Evolutionary conservation across 2,113 vertebrate genomes (phyloP), one percentile per base, ranked within the genome.

Genomic region (Ophiodon elongatus): DNA sequence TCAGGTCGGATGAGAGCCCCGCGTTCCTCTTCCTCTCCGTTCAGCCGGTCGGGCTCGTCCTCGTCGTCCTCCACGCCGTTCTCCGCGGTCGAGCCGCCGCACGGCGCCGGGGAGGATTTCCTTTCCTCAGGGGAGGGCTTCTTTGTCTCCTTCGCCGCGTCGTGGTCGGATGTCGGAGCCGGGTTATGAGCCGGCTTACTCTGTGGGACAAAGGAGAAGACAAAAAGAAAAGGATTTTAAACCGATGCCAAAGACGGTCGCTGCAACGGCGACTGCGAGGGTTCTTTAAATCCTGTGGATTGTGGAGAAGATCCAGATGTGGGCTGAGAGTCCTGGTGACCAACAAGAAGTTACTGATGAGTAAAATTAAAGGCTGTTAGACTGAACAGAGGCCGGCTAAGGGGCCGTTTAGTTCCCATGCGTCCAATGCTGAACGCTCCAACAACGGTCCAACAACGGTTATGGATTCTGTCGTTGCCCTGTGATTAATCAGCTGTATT

Each of bases 1-100:
- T 97, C 97, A 88, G 96, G 96, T 96, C 96, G 96, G 95, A 96
- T 96, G 93, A 96, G 95, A 96, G 96, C 95, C 94, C 95, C 94
- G 94, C 93, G 85, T 71, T 96, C 95, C 76, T 94, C 96, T 60
- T 94, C 81, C 60, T 95, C 97, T 90, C 97, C 96, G 25, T 97
- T 97, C 93, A 97, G 94, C 94, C 96, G 96, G 91, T 96, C 94
- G 70, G 93, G 92, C 73, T 95, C 96, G 89, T 95, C n/a, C n/a
- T n/a, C 96, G 90, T 95, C 94, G 87, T 95, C 96, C 93, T 97
- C 96, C 88, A 97, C 93, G 91, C 97, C 97, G 2, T 98, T 97
- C 92, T 97, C 97, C 50, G 96, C 89, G 90, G 96, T 92, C 69
- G 96, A 96, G 92, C 94, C 94, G 81, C 97, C 96, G 80, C 95